These are phyloP conservation scores for Acridotheres tristis DNA, from an alignment of 2,797 vertebrate species.

Conservation along the genomic window DNA sequence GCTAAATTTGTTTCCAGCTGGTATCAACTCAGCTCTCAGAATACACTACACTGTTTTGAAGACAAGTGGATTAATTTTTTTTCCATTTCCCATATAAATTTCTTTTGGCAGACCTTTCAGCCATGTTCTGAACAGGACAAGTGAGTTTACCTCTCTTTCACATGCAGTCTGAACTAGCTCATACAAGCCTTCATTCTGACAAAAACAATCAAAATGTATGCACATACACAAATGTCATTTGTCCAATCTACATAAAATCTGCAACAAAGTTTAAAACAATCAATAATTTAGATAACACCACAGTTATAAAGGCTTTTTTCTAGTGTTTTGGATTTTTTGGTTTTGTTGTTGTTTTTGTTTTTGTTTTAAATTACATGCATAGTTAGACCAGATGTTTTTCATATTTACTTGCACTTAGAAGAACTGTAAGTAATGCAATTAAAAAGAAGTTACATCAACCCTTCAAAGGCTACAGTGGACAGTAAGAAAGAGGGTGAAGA, in stretches of 20 bases:
- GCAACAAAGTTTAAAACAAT: background rate
- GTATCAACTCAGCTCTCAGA: background rate
- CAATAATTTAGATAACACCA: background rate
- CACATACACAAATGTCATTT: background rate
- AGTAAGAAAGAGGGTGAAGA: background rate
- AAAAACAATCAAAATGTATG: background rate
- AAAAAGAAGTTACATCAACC: background rate
- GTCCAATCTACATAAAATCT: background rate
- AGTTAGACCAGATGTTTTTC: background rate
- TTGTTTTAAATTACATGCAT: background rate
- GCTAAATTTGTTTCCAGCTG: background rate
- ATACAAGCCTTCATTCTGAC: background rate
- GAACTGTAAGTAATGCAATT: background rate
- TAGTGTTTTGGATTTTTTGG: background rate
- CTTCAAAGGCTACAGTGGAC: background rate
- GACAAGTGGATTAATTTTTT: background rate
- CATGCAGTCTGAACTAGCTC: background rate
- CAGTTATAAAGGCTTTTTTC: background rate
- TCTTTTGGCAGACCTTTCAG: background rate
- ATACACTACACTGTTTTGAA: background rate
- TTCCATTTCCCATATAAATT: background rate
- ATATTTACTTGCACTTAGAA: background rate
- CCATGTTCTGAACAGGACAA: background rate
- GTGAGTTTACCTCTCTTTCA: background rate
- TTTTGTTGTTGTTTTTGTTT: background rate